Conservation (phyloP, 2,113 vertebrate species). For the Chionis minor region DNA sequence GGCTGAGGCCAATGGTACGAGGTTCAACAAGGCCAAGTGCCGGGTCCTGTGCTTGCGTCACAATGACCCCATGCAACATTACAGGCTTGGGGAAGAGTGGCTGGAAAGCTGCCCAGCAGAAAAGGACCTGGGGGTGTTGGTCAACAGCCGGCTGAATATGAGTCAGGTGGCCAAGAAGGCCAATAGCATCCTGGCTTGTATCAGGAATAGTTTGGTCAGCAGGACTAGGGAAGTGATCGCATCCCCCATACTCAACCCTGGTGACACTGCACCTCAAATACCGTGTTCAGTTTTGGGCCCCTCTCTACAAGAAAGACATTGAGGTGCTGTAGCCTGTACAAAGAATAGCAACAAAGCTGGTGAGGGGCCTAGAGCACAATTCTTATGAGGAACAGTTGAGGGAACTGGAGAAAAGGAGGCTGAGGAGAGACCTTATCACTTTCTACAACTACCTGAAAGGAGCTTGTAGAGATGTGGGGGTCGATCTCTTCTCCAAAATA, state of each 20-base stretch:
- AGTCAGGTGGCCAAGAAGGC: not conserved
- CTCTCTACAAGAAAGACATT: not conserved
- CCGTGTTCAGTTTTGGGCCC: not conserved
- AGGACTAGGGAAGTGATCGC: not conserved
- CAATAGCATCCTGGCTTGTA: not conserved
- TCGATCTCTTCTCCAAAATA: not conserved
- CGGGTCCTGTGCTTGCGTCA: not conserved
- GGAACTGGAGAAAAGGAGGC: not conserved
- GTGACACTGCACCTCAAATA: rapidly evolving
- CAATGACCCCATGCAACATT: rapidly evolving
- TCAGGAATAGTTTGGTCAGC: not conserved
- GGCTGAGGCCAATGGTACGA: not conserved
- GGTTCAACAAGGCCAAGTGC: not conserved
- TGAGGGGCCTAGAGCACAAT: not conserved
- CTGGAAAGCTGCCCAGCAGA: not conserved
- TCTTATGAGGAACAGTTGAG: not conserved
- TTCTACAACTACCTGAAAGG: not conserved
- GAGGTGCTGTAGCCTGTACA: not conserved
- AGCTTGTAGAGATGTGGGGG: not conserved
- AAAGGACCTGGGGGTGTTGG: not conserved
- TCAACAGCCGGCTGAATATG: rapidly evolving
- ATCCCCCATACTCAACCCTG: not conserved
- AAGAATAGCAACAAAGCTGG: not conserved
- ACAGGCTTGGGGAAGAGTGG: not conserved
- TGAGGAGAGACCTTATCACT: not conserved